Percentiles rank a stretch among this genome's conserved stretches.
Conservation (phyloP, 1,140 invertebrate genomes). For the Maconellicoccus hirsutus region DNA sequence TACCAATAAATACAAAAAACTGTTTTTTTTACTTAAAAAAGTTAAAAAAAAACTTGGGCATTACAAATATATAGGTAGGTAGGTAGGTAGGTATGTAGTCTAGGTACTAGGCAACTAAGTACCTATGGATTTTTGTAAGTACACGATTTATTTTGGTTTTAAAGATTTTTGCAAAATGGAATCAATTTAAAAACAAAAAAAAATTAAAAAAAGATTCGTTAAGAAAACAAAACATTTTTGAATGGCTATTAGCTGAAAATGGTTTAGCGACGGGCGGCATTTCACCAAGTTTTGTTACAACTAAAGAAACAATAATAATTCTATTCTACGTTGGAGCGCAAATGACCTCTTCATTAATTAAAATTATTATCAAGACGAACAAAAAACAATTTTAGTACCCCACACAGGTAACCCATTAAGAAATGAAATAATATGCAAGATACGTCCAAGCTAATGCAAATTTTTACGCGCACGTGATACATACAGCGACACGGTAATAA, state of each 20-base stretch:
- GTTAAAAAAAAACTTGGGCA: too few relatives aligned
- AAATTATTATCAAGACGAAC: slow-evolving; percentile 9
- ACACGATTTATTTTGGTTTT: too few relatives aligned
- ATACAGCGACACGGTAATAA: slow-evolving; percentile 3
- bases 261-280: not conserved
- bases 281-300: not conserved
- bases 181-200: not conserved
- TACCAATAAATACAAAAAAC: too few relatives aligned
- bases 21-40: too few relatives aligned
- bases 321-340: not conserved
- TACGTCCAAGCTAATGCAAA: slow-evolving; percentile 3
- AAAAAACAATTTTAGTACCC: slow-evolving; percentile 9
- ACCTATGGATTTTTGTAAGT: too few relatives aligned
- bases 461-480: slow-evolving; percentile 7
- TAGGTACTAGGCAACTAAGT: too few relatives aligned
- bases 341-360: slow-evolving; percentile 9
- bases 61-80: too few relatives aligned
- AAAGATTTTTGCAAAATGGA: not conserved
- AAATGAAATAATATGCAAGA: slow-evolving; percentile 9
- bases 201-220: not conserved
- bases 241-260: not conserved
- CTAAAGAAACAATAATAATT: not conserved
- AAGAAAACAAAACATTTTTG: not conserved
- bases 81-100: too few relatives aligned
- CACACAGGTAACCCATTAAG: slow-evolving; percentile 7